Evolutionary conservation across 2,113 vertebrate species (phyloP).

Genomic region (Scalopus aquaticus): DNA sequence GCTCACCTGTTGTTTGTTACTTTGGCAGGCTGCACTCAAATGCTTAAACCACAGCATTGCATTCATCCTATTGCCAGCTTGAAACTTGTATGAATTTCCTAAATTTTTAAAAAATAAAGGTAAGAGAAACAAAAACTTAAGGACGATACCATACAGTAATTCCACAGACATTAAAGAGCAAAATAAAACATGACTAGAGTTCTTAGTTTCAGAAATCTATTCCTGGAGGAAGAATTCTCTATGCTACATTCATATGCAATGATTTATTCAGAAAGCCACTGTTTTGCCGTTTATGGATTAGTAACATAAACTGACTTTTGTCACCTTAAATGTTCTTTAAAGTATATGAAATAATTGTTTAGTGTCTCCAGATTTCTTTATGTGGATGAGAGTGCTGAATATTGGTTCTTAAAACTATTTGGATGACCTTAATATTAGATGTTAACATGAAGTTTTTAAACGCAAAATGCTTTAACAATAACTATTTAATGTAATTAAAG

Average conservation of each 20-base stretch:
- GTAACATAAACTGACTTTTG: not conserved
- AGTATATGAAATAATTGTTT: not conserved
- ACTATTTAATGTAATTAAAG: not conserved
- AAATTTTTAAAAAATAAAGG: constrained; percentile 68
- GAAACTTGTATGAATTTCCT: constrained; percentile 99
- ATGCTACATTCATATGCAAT: not conserved
- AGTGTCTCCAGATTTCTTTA: not conserved
- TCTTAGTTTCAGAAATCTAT: not conserved
- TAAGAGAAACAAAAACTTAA: constrained; percentile 5
- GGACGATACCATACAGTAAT: not conserved
- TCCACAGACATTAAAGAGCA: not conserved
- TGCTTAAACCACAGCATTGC: constrained; percentile 99
- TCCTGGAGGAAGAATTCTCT: not conserved
- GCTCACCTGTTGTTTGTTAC: constrained; percentile 96
- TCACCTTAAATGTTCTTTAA: not conserved
- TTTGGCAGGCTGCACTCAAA: constrained; percentile 97
- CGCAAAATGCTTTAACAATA: not conserved
- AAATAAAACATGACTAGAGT: not conserved
- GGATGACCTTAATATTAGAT: not conserved
- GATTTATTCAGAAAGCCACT: not conserved
- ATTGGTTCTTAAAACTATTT: not conserved
- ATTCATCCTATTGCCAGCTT: constrained; percentile 96
- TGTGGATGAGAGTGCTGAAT: not conserved
- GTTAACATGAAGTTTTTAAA: not conserved
- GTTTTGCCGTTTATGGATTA: not conserved